These are phyloP conservation scores for Xiphias gladius DNA, from an alignment of 2,113 vertebrate species.

Conservation along the genomic window DNA sequence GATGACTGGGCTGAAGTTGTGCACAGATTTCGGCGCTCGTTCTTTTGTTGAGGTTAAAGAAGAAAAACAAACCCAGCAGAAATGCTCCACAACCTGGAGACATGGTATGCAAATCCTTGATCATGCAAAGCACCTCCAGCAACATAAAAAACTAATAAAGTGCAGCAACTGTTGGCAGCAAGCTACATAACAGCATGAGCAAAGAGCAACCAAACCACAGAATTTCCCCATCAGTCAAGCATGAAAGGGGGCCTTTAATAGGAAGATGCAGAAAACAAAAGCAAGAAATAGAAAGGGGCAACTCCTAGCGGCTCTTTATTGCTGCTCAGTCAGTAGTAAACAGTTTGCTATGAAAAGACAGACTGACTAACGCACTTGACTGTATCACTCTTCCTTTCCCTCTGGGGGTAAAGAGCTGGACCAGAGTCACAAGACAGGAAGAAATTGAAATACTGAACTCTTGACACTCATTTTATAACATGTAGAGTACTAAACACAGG, in stretches of 20 bases:
- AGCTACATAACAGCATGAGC: slow-evolving; percentile 10
- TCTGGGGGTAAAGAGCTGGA: background rate
- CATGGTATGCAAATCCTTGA: background rate
- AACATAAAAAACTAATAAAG: slow-evolving; percentile 1
- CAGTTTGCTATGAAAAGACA: slow-evolving; percentile 61
- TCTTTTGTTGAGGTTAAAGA: background rate
- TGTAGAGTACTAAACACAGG: background rate
- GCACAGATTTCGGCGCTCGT: background rate
- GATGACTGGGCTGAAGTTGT: background rate
- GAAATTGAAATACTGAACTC: background rate
- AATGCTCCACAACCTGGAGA: background rate
- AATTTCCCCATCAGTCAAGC: slow-evolving; percentile 30
- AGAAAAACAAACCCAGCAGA: background rate
- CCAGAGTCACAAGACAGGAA: background rate
- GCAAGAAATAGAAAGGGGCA: slow-evolving; percentile 48
- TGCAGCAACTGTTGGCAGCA: background rate
- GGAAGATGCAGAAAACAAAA: slow-evolving; percentile 43
- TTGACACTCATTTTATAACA: background rate
- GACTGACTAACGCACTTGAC: slow-evolving; percentile 32
- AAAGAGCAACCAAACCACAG: slow-evolving; percentile 17
- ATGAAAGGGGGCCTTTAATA: slow-evolving; percentile 66
- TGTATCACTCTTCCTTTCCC: slow-evolving; percentile 23
- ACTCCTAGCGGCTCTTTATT: slow-evolving; percentile 55
- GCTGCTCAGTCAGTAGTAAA: slow-evolving; percentile 57
- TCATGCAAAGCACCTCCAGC: slow-evolving; percentile 33